These are phyloP conservation scores for Alentia gelatinosa DNA, from an alignment of 2,888 invertebrate species.

Conservation along the genomic window DNA sequence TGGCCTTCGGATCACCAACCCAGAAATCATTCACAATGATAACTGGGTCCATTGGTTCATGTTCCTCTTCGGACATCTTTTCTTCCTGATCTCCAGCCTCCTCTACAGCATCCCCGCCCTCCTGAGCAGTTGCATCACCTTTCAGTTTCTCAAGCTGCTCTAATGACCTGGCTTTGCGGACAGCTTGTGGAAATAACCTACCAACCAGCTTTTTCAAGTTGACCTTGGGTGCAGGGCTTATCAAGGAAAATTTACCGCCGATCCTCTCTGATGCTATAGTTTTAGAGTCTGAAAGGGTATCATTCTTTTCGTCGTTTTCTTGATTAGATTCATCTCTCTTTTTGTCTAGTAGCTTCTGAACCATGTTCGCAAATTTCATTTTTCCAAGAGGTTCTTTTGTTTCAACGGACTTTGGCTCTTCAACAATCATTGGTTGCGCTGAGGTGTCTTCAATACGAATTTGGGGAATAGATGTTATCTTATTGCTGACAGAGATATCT, in stretches of 20 bases:
- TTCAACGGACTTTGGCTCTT: background rate
- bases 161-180: constrained; percentile 11
- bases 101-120: background rate
- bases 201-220: constrained; percentile 22
- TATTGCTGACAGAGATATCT: background rate
- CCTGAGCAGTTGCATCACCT: background rate
- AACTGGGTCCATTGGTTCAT: background rate
- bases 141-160: constrained; percentile 17
- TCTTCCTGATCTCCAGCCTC: background rate
- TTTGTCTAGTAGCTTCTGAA: background rate
- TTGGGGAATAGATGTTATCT: background rate
- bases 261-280: background rate
- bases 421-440: background rate
- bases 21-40: constrained; percentile 38
- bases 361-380: constrained; percentile 26
- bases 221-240: background rate
- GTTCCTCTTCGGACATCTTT: background rate
- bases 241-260: background rate
- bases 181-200: background rate
- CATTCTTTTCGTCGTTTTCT: background rate
- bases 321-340: background rate
- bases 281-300: background rate
- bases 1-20: constrained; percentile 48
- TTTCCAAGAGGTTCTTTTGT: background rate
- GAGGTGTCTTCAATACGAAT: background rate